Evolutionary conservation across 2,888 invertebrate species (phyloP), one percentile per base, ranked within the genome.

Genomic region (Mythimna loreyi): DNA sequence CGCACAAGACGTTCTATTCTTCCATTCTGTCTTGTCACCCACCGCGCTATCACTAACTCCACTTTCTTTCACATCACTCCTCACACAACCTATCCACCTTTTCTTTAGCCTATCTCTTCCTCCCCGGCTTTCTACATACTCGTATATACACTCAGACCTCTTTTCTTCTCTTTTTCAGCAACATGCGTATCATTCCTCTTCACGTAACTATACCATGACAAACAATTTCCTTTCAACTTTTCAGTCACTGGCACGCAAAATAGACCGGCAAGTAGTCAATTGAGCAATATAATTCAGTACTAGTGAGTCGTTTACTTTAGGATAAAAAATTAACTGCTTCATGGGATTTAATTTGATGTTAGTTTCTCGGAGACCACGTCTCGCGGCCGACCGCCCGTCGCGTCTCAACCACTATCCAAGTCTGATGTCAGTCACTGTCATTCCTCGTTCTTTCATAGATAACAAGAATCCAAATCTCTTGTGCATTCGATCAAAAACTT

Each of bases 361-460:
- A 68, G 72, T 65, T 77, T 77, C 57, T 72, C 40, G 49, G 65
- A 75, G 62, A 56, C 47, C 69, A 55, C 61, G 64, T 73, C 72
- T 67, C 76, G 55, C 55, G 30, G 64, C 59, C 75, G 85, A 86
- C 85, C 85, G 72, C 85, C 85, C 81, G 86, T 73, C 72, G 84
- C 58, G 78, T 69, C 59, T 33, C 64, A 73, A 71, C 76, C 76
- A 73, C 78, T 76, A 80, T 68, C 79, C 79, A 66, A 71, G 79
- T 78, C 86, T 83, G 83, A 83, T 89, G 92, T 92, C 92, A 87
- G 86, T 93, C 93, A 93, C 88, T 91, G 93, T 92, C 93, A 90
- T 86, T 89, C 85, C 76, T 82, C 80, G 81, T 88, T 84, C 84
- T 85, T 85, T 84, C 86, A 80, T 74, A 81, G 81, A 66, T 71